Evolutionary conservation across 1,140 invertebrate genomes (phyloP), one percentile per base, ranked within the genome.

Genomic region (Phortica variegata): DNA sequence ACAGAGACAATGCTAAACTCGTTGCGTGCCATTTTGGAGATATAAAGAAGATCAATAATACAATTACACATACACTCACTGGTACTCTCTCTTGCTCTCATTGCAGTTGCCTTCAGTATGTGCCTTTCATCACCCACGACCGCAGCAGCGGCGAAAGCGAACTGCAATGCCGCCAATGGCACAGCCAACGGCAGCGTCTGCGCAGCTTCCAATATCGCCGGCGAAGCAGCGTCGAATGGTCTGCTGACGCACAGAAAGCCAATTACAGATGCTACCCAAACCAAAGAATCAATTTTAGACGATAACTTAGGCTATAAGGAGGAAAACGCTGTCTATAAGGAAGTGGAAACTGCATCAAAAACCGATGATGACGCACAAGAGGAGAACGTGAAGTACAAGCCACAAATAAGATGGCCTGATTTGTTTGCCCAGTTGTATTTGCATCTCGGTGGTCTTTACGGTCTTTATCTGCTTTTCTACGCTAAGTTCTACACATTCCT

Each of bases 321-420:
- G 40, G 63, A 62, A 43, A 73, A 74, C 42, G 70, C 63, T 3
- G 66, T 73, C 2, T 74, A 74, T 33, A 74, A 69, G 50, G 71
- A 74, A 49, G 9, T 39, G 19, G 17, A 41, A 46, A 7, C 45
- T 47, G 17, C 31, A 44, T 16, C 15, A 41, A 2, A 17, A 49
- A 20, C 20, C 43, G 2, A n/a, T 34, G 3, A 18, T 48, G n/a
- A n/a, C n/a, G n/a, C n/a, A n/a, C n/a, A n/a, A n/a, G 33, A 47
- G 3, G 38, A 42, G 21, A 58, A 63, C 10, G 50, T 50, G 32
- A 63, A 47, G 43, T 88, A 87, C 54, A 74, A 72, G 41, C 79
- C 87, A 10, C 75, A 76, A 55, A 83, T 88, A 23, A 80, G 79
- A 71, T 89, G 87, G 87, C 83, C 82, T 0, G 87, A 89, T 75